Evolutionary conservation across 2,888 invertebrate genomes (phyloP), one percentile per base, ranked within the genome.

Genomic region (Sinotaia quadrata): DNA sequence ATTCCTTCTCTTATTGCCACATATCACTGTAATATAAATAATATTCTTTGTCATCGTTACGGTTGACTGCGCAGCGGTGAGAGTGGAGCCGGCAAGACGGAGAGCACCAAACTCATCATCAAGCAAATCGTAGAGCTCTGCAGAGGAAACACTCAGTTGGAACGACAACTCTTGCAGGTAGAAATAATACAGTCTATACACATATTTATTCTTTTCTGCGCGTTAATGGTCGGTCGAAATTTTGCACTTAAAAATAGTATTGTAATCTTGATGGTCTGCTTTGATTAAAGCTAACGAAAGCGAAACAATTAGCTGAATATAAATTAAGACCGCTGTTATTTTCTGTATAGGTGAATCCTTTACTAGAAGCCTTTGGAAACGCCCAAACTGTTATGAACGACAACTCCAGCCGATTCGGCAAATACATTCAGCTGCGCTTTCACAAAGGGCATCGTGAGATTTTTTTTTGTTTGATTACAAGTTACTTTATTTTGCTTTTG

Each of bases 41-140:
- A 31, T 10, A 10, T 8, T 12, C 1, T 12, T 24, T 7, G 24
- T 5, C 27, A 10, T 29, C 10, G 18, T 54, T 18, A 5, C 27
- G 18, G 54, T 24, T 29, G 24, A 0, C 2, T 27, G 54, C 7
- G 44, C 74, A 87, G 87, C 77, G 87, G 87, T 4, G 87, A 87
- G 71, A 85, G 85, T 76, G 87, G 87, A 31, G 85, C 87, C 5
- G 87, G 87, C 1, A 87, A 87, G 74, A 87, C 87, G 18, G 87
- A 87, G 72, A 85, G 85, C 57, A 86, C 87, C 21, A 87, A 87
- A 69, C 72, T 86, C 31, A 84, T 87, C 61, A 84, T 87, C 59
- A 85, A 85, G 67, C 87, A 87, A 69, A 70, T 87, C 68, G 82
- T 86, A 44, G 84, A 85, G 41, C 71, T 87, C 44, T 85, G 85